These are phyloP conservation scores for Synergus itoensis DNA, from an alignment of 2,888 invertebrate genomes.

Conservation along the genomic window DNA sequence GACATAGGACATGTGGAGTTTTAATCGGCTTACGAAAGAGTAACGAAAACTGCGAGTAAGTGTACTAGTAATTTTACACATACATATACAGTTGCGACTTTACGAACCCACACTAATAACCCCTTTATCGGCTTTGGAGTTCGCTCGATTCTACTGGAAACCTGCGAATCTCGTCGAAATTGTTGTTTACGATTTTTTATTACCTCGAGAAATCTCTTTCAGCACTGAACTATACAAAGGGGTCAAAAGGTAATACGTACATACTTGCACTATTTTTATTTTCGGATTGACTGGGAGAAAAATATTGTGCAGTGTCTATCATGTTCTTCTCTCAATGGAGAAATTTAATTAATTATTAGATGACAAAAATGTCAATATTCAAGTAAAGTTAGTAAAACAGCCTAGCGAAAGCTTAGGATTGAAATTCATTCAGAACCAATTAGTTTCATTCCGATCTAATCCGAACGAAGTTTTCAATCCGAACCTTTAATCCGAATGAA, in stretches of 20 bases:
- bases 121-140: conserved; percentile 19
- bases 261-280: no score
- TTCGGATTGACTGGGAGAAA: no score
- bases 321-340: no score
- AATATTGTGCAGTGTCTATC: no score
- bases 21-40: not conserved
- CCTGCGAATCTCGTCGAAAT: not conserved
- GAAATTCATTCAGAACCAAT: no score
- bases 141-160: not conserved
- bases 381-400: no score
- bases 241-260: not conserved
- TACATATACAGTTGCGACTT: not conserved
- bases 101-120: conserved; percentile 1
- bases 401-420: no score
- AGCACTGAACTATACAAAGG: not conserved
- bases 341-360: no score
- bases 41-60: not conserved
- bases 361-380: no score
- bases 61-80: not conserved
- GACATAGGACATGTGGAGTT: not conserved
- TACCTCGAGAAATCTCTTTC: not conserved
- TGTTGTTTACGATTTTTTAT: conserved; percentile 1
- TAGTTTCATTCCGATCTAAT: no score
- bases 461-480: no score
- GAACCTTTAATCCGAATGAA: no score